phyloP scores from a whole-genome alignment of 2,113 vertebrate species.

The Eulemur macaco region DNA sequence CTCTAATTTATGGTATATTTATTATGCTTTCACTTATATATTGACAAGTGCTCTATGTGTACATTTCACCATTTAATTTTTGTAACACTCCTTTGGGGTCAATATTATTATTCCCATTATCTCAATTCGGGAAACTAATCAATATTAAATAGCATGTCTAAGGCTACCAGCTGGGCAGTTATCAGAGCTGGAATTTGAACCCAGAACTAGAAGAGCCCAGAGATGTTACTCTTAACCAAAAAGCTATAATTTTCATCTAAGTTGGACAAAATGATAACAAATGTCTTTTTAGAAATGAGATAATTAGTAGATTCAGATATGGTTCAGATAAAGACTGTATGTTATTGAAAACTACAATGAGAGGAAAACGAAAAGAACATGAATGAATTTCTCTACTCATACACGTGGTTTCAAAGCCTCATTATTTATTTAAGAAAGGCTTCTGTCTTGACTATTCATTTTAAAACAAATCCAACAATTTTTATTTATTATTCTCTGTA shows the following conservation, averaged over 20 bases:
- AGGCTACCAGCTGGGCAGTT: not conserved
- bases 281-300: not conserved
- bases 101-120: not conserved
- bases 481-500: slow-evolving; percentile 12
- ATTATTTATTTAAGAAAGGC: slow-evolving; percentile 34
- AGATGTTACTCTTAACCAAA: not conserved
- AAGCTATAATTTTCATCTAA: not conserved
- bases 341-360: not conserved
- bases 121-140: not conserved
- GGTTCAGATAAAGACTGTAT: not conserved
- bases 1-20: not conserved
- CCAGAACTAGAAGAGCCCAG: not conserved
- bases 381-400: not conserved
- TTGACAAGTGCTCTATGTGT: not conserved
- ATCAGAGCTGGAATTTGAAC: not conserved
- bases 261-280: slow-evolving; percentile 28
- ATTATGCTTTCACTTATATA: not conserved
- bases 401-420: slow-evolving; percentile 8
- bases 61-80: not conserved
- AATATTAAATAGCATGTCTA: not conserved
- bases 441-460: slow-evolving; percentile 6
- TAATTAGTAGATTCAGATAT: not conserved
- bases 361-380: not conserved
- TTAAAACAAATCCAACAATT: slow-evolving; percentile 23
- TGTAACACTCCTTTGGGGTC: not conserved